A percentile compares a stretch with the other conserved stretches of the same genome.
phyloP scores from a whole-genome alignment of 2,113 vertebrate genomes.

The Campylorhamphus procurvoides region DNA sequence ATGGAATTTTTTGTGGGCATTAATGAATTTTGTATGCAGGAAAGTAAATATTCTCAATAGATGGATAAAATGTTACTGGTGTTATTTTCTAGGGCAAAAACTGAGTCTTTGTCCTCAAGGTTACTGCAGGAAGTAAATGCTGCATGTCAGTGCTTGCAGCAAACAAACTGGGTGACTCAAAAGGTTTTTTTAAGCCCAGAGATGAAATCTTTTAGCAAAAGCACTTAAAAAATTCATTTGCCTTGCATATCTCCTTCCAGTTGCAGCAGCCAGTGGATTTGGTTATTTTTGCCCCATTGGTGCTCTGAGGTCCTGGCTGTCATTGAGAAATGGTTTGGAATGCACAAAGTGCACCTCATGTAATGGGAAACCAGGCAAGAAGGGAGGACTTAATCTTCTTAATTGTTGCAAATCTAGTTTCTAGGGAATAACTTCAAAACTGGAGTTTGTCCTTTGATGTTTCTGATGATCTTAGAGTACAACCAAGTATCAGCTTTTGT shows the following conservation, averaged over 20 bases:
- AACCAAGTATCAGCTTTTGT: background rate
- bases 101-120: background rate
- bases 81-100: background rate
- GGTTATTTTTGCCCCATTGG: background rate
- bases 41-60: background rate
- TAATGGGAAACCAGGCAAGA: background rate
- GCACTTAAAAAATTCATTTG: background rate
- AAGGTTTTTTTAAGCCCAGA: background rate
- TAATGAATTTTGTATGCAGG: background rate
- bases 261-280: background rate
- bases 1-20: background rate
- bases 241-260: background rate
- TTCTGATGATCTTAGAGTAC: background rate
- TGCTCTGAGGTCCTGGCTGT: background rate
- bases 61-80: background rate
- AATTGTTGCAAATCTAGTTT: background rate
- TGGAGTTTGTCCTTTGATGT: background rate
- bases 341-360: background rate
- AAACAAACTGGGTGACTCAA: background rate
- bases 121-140: background rate
- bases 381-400: background rate
- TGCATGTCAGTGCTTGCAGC: background rate
- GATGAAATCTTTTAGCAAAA: background rate
- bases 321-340: background rate
- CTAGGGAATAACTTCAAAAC: background rate